A percentile compares a stretch with the other conserved stretches of the same genome.
Conservation (phyloP, 1,140 invertebrate genomes). For the Zaprionus vittiger region DNA sequence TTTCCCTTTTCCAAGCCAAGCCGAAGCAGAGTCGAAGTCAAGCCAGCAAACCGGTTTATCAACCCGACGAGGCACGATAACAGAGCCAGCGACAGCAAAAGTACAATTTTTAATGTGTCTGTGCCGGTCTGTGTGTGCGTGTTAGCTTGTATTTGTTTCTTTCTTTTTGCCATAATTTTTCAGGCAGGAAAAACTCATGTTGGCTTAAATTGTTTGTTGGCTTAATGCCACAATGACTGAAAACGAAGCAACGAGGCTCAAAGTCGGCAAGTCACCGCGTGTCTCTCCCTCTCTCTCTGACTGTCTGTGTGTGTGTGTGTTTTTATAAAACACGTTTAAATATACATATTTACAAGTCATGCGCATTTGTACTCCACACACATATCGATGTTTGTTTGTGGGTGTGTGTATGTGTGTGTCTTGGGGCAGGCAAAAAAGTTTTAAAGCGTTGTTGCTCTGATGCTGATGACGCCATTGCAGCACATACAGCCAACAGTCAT, state of each 20-base stretch:
- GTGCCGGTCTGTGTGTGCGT: slow-evolving; percentile 24
- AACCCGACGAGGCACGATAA: slow-evolving; percentile 72
- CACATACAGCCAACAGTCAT: slow-evolving; percentile 43
- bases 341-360: slow-evolving; percentile 64
- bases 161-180: slow-evolving; percentile 72
- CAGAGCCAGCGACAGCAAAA: slow-evolving; percentile 49
- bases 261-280: slow-evolving; percentile 37
- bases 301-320: slow-evolving; percentile 29
- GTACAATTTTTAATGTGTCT: slow-evolving; percentile 61
- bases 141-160: slow-evolving; percentile 51
- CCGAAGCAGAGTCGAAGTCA: slow-evolving; percentile 43
- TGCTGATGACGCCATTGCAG: slow-evolving; percentile 58
- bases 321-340: slow-evolving; percentile 73
- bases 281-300: neutral
- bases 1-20: slow-evolving; percentile 27
- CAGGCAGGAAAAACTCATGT: slow-evolving; percentile 76
- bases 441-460: slow-evolving; percentile 55
- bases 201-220: slow-evolving; percentile 81
- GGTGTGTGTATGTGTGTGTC: slow-evolving; percentile 38
- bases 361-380: slow-evolving; percentile 61
- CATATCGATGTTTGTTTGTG: slow-evolving; percentile 11
- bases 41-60: slow-evolving; percentile 73
- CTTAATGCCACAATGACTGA: slow-evolving; percentile 72
- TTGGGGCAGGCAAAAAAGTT: slow-evolving; percentile 64
- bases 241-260: slow-evolving; percentile 54